Conservation (phyloP, 2,797 vertebrate genomes). For the Morus bassanus region DNA sequence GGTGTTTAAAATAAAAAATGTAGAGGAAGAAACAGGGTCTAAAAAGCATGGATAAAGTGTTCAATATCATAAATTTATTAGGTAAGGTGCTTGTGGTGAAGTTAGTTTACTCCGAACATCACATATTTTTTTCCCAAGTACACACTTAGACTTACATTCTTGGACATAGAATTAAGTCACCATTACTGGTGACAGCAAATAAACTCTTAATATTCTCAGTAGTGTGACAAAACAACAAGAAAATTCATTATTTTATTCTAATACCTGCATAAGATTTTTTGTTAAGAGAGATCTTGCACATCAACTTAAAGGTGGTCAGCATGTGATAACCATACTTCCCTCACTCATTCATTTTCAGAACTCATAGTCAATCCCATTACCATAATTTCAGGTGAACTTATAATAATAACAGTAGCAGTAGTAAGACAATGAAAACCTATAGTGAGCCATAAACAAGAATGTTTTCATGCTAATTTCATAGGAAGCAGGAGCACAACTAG, state of each 20-base stretch:
- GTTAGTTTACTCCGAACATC: neutral
- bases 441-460: neutral
- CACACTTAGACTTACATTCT: neutral
- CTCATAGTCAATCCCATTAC: neutral
- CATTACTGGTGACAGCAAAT: neutral
- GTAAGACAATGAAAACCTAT: neutral
- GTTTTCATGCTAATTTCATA: neutral
- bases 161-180: neutral
- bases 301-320: neutral
- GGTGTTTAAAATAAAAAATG: neutral
- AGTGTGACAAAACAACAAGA: neutral
- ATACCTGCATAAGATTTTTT: neutral
- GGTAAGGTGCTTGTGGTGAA: neutral
- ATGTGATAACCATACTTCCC: neutral
- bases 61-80: neutral
- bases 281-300: neutral
- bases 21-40: fast-evolving
- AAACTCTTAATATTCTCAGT: neutral
- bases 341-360: neutral
- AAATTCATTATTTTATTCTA: neutral
- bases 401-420: neutral
- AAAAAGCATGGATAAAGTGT: neutral
- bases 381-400: neutral
- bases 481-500: neutral
- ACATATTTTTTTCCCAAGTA: neutral